Conservation (phyloP, 2,888 invertebrate species). For the Eristalis arbustorum region DNA sequence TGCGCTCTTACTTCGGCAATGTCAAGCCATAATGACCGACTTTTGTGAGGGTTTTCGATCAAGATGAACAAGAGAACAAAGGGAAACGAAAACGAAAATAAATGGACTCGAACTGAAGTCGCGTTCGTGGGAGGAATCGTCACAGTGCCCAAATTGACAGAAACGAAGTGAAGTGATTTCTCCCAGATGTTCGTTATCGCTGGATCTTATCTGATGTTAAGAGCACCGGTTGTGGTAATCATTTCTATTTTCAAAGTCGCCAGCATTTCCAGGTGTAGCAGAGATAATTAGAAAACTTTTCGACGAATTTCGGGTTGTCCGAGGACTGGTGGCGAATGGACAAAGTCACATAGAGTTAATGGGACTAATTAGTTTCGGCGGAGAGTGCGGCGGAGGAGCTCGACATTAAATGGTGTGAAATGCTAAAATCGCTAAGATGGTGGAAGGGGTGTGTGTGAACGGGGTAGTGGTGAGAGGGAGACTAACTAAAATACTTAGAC, state of each 20-base stretch:
- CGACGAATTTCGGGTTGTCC: background rate
- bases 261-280: background rate
- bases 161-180: background rate
- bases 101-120: background rate
- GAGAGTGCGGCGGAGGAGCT: background rate
- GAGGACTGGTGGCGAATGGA: background rate
- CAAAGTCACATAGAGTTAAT: background rate
- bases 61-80: background rate
- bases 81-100: background rate
- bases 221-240: constrained; percentile 12
- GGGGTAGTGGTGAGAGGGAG: too few relatives aligned
- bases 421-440: too few relatives aligned
- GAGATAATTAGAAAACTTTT: background rate
- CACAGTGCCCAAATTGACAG: background rate
- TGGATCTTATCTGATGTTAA: background rate
- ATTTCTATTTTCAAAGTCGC: constrained; percentile 36
- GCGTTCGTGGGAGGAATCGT: background rate
- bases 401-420: background rate
- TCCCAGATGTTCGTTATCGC: background rate
- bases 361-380: background rate
- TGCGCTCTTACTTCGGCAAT: constrained; percentile 16
- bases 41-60: constrained; percentile 27
- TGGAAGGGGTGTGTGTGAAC: too few relatives aligned
- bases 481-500: too few relatives aligned
- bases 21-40: constrained; percentile 56